These are phyloP conservation scores for Temnothorax nylanderi DNA, from an alignment of 1,140 invertebrate genomes.

Conservation along the genomic window DNA sequence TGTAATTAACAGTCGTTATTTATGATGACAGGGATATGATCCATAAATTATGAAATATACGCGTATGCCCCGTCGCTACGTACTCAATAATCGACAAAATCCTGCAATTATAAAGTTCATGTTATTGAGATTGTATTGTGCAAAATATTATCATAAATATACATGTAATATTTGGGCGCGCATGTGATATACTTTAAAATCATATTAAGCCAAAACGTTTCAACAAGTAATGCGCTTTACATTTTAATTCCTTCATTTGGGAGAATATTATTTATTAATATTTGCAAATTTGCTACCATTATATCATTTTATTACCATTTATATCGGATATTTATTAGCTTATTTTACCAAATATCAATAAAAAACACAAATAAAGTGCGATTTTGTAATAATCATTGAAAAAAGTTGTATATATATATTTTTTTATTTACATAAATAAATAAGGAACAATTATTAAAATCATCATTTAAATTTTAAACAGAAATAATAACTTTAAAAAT, in stretches of 20 bases:
- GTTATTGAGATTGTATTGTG: conserved; percentile 21
- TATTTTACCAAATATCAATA: background rate
- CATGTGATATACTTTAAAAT: conserved; percentile 25
- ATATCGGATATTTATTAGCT: background rate
- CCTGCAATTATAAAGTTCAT: conserved; percentile 16
- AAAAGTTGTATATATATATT: background rate
- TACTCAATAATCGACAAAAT: conserved; percentile 22
- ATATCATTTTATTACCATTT: conserved; percentile 34
- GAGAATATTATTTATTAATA: conserved; percentile 23
- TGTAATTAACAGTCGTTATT: conserved; percentile 32
- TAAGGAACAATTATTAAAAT: background rate
- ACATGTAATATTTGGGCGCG: background rate
- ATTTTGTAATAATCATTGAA: background rate
- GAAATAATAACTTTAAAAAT: background rate
- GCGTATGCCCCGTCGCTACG: background rate
- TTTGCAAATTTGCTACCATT: conserved; percentile 35
- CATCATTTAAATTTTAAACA: background rate
- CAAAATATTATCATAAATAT: conserved; percentile 38
- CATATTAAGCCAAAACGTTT: conserved; percentile 23
- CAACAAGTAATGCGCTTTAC: conserved; percentile 37
- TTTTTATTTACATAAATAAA: background rate
- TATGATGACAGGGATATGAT: background rate
- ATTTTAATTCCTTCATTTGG: conserved; percentile 23
- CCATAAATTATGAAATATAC: background rate
- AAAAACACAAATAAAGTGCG: background rate